A percentile compares a stretch with the other conserved stretches of the same genome.
Evolutionary conservation across 2,888 invertebrate genomes (phyloP).

Genomic region (Tridacna crocea): DNA sequence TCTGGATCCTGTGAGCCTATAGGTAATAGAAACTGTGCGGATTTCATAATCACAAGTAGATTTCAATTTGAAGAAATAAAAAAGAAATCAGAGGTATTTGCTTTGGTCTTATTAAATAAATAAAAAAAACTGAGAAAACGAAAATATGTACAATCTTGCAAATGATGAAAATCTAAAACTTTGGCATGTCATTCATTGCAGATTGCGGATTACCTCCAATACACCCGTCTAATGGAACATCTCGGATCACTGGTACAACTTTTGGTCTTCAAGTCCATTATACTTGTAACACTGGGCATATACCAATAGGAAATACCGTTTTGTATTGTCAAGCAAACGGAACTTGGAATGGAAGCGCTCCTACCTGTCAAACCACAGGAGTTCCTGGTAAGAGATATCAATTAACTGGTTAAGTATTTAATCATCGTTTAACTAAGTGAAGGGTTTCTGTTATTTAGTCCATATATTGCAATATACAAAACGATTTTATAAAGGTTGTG

Average conservation of each 20-base stretch:
- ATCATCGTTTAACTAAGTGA: too few species aligned
- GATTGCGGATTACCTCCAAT: background rate
- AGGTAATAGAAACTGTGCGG: too few species aligned
- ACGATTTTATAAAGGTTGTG: too few species aligned
- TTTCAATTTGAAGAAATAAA: too few species aligned
- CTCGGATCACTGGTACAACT: constrained; percentile 2
- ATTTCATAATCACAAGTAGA: too few species aligned
- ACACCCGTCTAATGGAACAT: background rate
- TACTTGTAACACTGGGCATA: background rate
- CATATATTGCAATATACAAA: too few species aligned
- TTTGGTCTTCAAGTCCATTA: background rate
- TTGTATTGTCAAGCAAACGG: constrained; percentile 3
- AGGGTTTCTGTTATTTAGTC: too few species aligned
- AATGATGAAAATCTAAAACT: background rate
- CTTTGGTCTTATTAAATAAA: background rate
- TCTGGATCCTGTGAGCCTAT: background rate
- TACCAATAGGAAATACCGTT: background rate
- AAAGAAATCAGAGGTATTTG: too few species aligned
- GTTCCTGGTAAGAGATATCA: background rate
- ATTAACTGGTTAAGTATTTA: too few species aligned
- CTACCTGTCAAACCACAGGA: background rate
- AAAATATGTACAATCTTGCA: background rate
- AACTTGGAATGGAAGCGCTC: constrained; percentile 9
- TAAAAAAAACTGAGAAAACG: background rate
- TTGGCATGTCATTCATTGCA: background rate